These are phyloP conservation scores for Aleiodes sp. DNA, from an alignment of 1,140 invertebrate species.

Conservation along the genomic window DNA sequence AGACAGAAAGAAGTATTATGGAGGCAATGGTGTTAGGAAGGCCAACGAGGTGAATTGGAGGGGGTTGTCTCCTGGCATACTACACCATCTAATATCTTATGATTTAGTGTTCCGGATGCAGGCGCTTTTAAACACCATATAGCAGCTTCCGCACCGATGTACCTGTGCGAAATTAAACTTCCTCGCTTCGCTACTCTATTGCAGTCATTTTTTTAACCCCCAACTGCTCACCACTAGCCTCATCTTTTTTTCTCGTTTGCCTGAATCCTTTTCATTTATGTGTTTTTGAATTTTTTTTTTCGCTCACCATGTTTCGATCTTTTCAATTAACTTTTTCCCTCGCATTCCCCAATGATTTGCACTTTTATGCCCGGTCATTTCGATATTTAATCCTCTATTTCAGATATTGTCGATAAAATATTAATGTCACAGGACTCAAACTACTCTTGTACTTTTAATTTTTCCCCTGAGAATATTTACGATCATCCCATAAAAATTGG, in stretches of 20 bases:
- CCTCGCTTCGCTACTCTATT: conserved; percentile 26
- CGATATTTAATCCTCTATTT: too few relatives aligned
- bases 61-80: conserved; percentile 1
- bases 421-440: too few relatives aligned
- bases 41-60: not conserved
- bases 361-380: too few relatives aligned
- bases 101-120: conserved; percentile 60
- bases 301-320: not conserved
- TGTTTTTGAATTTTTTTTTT: conserved; percentile 12
- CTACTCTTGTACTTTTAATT: too few relatives aligned
- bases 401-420: too few relatives aligned
- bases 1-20: not conserved
- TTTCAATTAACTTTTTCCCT: not conserved
- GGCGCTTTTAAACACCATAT: conserved; percentile 50
- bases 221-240: conserved; percentile 1
- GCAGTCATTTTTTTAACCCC: conserved; percentile 4
- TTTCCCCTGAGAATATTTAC: too few relatives aligned
- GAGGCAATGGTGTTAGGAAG: not conserved
- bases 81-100: conserved; percentile 60
- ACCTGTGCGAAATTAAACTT: conserved; percentile 59
- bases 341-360: not conserved
- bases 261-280: not conserved
- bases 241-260: conserved; percentile 23
- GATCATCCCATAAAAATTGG: too few relatives aligned
- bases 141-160: conserved; percentile 46